A percentile compares a stretch with the other conserved stretches of the same genome.
These are phyloP conservation scores for Sphaerophoria taeniata DNA, from an alignment of 2,888 invertebrate species.

Conservation along the genomic window DNA sequence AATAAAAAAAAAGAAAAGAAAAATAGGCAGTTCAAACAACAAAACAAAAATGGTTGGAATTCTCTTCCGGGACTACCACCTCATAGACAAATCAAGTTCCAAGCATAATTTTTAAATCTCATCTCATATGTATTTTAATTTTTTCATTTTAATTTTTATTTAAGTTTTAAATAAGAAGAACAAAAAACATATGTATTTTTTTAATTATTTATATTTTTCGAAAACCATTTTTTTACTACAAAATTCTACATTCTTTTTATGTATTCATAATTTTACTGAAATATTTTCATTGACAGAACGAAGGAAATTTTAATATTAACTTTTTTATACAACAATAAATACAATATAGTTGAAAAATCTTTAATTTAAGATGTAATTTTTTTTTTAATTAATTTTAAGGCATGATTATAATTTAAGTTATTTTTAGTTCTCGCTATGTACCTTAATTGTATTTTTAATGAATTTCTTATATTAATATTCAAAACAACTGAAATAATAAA, in stretches of 20 bases:
- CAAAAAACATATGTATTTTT: slow-evolving; percentile 12
- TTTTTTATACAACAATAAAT: slow-evolving; percentile 19
- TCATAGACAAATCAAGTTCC: slow-evolving; percentile 66
- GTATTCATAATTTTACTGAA: slow-evolving; percentile 24
- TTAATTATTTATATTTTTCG: slow-evolving; percentile 57
- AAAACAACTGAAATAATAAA: slow-evolving; percentile 25
- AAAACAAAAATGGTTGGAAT: slow-evolving; percentile 27
- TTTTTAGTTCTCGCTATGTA: slow-evolving; percentile 72
- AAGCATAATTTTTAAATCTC: slow-evolving; percentile 72
- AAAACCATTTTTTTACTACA: slow-evolving; percentile 45
- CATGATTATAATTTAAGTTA: slow-evolving; percentile 56
- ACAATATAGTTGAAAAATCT: not conserved
- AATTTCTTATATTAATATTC: slow-evolving; percentile 51
- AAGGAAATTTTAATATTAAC: slow-evolving; percentile 40
- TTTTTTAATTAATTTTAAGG: slow-evolving; percentile 45
- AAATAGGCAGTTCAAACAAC: slow-evolving; percentile 27
- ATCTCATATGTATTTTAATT: slow-evolving; percentile 55
- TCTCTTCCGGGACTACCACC: slow-evolving; percentile 27
- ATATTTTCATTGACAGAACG: slow-evolving; percentile 39
- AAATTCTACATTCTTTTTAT: slow-evolving; percentile 38
- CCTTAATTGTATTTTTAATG: slow-evolving; percentile 71
- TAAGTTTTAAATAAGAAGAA: slow-evolving; percentile 16
- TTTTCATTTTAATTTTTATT: slow-evolving; percentile 41
- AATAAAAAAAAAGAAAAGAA: not conserved
- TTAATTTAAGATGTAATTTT: slow-evolving; percentile 63